phyloP scores from a whole-genome alignment of 2,888 invertebrate species.

The Lepidonotus clava region DNA sequence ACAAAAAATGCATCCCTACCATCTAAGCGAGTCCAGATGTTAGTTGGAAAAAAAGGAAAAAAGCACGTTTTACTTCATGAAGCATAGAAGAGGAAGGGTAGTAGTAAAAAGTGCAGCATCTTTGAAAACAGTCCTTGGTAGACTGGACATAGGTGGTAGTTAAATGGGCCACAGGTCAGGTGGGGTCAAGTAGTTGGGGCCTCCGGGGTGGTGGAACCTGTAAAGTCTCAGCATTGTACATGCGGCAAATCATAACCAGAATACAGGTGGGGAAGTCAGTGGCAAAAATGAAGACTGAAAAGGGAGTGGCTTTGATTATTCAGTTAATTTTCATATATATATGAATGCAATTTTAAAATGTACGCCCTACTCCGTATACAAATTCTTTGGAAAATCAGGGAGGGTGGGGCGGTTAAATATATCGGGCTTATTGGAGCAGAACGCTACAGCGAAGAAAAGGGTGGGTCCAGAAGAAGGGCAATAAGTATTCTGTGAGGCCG shows the following conservation, averaged over 20 bases:
- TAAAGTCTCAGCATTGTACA: neutral
- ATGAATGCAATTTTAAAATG: too few species aligned
- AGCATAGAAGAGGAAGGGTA: slow-evolving; percentile 42
- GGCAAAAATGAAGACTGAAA: too few species aligned
- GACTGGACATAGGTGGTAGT: neutral
- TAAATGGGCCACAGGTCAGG: neutral
- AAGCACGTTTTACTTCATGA: slow-evolving; percentile 49
- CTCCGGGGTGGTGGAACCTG: neutral
- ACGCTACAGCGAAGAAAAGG: too few species aligned
- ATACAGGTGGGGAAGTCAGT: neutral
- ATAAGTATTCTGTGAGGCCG: neutral
- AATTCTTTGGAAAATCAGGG: too few species aligned
- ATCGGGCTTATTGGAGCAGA: too few species aligned
- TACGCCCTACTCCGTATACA: too few species aligned
- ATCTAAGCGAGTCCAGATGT: slow-evolving; percentile 53
- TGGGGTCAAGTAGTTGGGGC: neutral
- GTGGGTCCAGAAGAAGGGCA: neutral
- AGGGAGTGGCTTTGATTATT: too few species aligned
- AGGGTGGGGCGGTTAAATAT: too few species aligned
- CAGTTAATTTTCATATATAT: too few species aligned
- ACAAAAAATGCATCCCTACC: slow-evolving; percentile 54
- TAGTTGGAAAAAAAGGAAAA: slow-evolving; percentile 51
- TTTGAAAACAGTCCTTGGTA: neutral
- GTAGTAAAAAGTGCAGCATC: slow-evolving; percentile 21
- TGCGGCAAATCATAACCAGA: slow-evolving; percentile 7